phyloP scores from a whole-genome alignment of 2,888 invertebrate genomes.

The Ecliptopera silaceata region DNA sequence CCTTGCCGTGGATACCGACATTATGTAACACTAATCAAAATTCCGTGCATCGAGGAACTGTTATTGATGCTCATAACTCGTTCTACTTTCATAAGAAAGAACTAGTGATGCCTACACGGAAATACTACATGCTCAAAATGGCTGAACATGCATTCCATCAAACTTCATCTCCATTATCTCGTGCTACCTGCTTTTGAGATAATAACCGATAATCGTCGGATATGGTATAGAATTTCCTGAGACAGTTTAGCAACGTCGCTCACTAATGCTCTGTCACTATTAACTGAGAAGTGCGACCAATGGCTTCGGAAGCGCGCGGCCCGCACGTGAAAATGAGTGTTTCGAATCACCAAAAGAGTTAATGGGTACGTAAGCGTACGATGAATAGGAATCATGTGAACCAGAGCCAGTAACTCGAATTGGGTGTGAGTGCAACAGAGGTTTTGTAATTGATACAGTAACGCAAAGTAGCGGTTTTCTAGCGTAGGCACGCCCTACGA shows the following conservation, averaged over 20 bases:
- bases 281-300: constrained; percentile 17
- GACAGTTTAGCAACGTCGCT: constrained; percentile 10
- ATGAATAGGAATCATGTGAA: constrained; percentile 76
- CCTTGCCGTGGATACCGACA: constrained; percentile 47
- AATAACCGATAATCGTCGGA: not conserved
- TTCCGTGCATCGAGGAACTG: constrained; percentile 51
- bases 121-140: not conserved
- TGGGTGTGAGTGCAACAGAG: constrained; percentile 78
- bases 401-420: constrained; percentile 66
- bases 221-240: constrained; percentile 6
- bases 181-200: not conserved
- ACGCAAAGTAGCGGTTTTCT: constrained; percentile 73
- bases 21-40: constrained; percentile 69
- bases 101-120: constrained; percentile 3
- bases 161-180: not conserved
- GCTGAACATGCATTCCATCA: not conserved
- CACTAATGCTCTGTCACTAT: not conserved
- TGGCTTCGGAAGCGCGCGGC: constrained; percentile 20
- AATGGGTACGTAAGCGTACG: constrained; percentile 49
- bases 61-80: constrained; percentile 23
- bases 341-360: constrained; percentile 34
- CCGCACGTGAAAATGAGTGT: constrained; percentile 24
- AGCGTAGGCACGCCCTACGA: constrained; percentile 62
- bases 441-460: constrained; percentile 77
- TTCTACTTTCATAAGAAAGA: constrained; percentile 10